Conservation (phyloP, 2,797 vertebrate genomes). For the Buphagus erythrorhynchus region DNA sequence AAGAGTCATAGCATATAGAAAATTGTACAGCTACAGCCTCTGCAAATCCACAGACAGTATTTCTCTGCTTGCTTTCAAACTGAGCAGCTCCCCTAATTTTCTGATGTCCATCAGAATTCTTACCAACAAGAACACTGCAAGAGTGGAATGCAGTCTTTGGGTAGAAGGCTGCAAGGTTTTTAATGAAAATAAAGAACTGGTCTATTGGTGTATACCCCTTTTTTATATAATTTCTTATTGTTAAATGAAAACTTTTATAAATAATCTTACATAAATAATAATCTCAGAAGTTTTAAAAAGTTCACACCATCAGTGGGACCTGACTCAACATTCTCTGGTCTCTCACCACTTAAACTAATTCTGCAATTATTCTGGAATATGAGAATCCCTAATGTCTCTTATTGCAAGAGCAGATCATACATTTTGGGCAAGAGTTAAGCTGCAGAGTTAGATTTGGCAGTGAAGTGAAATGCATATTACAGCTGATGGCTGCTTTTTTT, state of each 20-base stretch:
- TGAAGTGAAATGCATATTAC: constrained; percentile 41
- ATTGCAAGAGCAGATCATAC: constrained; percentile 24
- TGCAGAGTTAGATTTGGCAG: constrained; percentile 46
- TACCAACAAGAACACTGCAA: neutral
- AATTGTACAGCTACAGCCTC: constrained; percentile 21
- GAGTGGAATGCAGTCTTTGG: accelerated
- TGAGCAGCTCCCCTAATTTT: neutral
- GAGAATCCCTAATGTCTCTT: constrained; percentile 35
- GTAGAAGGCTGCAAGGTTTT: neutral
- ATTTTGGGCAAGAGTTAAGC: constrained; percentile 44
- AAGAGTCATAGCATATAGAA: neutral
- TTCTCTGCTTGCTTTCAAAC: neutral
- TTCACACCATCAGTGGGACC: neutral
- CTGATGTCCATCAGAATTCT: neutral
- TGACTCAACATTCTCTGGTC: constrained; percentile 18
- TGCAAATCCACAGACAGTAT: neutral
- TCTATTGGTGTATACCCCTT: neutral
- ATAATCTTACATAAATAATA: constrained; percentile 56
- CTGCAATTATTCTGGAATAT: neutral
- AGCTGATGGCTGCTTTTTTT: constrained; percentile 34
- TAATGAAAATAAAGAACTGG: neutral
- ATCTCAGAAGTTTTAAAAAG: neutral
- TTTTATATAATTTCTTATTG: neutral
- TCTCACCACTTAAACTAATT: neutral
- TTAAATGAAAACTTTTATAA: constrained; percentile 40